phyloP scores from a whole-genome alignment of 2,888 invertebrate species.

The Phortica okadai region DNA sequence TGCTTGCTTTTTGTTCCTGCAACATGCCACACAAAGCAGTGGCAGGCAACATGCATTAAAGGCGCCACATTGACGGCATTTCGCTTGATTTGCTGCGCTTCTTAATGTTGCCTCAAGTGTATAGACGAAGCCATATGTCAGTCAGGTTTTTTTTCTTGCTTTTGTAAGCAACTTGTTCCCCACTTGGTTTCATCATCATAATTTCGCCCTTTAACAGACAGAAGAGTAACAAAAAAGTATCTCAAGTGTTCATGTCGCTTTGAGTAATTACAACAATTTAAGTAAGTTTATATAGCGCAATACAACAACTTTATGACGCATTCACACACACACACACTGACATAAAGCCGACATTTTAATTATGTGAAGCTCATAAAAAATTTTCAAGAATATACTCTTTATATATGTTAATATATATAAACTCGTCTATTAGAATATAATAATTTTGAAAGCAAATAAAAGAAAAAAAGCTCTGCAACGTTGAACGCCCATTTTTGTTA shows the following conservation, averaged over 20 bases:
- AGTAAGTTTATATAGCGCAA: not conserved
- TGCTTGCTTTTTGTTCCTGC: not conserved
- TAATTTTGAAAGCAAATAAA: not conserved
- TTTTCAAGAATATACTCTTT: not conserved
- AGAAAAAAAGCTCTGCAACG: not conserved
- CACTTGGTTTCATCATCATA: too few species aligned
- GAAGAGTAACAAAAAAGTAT: not conserved
- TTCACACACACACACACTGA: not conserved
- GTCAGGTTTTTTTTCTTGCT: not conserved
- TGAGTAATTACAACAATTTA: not conserved
- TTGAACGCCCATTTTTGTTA: conserved; percentile 6
- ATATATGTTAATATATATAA: not conserved
- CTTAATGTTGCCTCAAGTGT: not conserved
- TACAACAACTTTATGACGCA: not conserved
- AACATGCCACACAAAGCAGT: conserved; percentile 18
- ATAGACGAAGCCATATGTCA: not conserved
- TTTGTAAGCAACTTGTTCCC: not conserved
- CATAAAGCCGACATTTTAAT: not conserved
- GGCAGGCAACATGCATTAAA: not conserved
- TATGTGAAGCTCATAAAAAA: not conserved
- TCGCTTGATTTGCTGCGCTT: conserved; percentile 2
- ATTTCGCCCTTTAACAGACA: not conserved
- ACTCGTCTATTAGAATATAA: not conserved
- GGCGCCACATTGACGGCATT: conserved; percentile 7
- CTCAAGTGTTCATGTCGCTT: not conserved